phyloP scores from a whole-genome alignment of 2,888 invertebrate species.

The Nomada hirtipes region DNA sequence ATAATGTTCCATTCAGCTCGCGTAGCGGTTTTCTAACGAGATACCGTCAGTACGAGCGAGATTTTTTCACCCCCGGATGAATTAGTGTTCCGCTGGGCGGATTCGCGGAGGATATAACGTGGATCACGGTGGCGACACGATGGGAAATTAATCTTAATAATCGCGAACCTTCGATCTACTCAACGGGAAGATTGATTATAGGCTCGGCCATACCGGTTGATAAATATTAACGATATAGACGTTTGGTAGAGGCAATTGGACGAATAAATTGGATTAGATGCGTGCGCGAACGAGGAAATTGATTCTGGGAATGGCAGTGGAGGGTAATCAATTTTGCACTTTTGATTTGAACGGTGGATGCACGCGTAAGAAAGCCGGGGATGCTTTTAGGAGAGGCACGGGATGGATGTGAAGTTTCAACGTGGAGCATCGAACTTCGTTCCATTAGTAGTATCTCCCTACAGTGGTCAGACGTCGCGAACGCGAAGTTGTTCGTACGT shows the following conservation, averaged over 20 bases:
- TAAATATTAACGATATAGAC: conserved; percentile 17
- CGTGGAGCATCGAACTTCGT: not conserved
- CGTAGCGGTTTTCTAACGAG: not conserved
- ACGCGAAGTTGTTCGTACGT: conserved; percentile 14
- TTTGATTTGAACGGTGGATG: not conserved
- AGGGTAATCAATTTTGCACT: not conserved
- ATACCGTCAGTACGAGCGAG: not conserved
- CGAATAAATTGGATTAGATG: conserved; percentile 12
- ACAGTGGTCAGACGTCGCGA: not conserved
- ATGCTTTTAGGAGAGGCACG: not conserved
- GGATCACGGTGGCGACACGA: not conserved
- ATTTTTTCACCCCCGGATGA: not conserved
- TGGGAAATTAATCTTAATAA: conserved; percentile 32
- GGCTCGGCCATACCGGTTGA: conserved; percentile 1
- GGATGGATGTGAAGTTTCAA: not conserved
- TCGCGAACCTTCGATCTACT: not conserved
- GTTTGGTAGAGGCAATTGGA: not conserved
- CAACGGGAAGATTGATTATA: conserved; percentile 6
- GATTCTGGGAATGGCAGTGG: conserved; percentile 6
- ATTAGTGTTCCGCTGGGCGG: conserved; percentile 1
- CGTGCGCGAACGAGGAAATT: not conserved
- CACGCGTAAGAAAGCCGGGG: no score
- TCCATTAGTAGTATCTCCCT: conserved; percentile 20
- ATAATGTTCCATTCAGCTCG: not conserved
- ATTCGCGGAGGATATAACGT: not conserved